These are phyloP conservation scores for Lepilemur septentrionalis DNA, from an alignment of 2,797 vertebrate species.

Conservation along the genomic window DNA sequence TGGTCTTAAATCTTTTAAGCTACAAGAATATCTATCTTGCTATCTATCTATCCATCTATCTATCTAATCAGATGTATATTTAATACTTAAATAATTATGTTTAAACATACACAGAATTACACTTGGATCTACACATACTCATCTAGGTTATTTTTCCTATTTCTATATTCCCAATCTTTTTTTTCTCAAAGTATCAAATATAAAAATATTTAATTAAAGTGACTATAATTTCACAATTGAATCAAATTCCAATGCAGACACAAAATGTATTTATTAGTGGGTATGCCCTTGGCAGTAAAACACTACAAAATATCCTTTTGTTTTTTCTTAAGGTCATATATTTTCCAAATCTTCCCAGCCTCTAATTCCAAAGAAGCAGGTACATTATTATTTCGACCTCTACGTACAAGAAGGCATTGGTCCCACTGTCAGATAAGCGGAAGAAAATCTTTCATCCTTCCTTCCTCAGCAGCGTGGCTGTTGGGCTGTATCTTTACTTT, in stretches of 20 bases:
- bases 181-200: background rate
- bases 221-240: background rate
- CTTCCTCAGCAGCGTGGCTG: background rate
- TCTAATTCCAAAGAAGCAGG: background rate
- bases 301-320: background rate
- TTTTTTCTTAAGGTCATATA: background rate
- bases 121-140: background rate
- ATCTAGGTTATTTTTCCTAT: background rate
- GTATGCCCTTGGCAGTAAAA: background rate
- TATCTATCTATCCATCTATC: background rate
- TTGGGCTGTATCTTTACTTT: background rate
- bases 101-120: background rate
- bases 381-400: background rate
- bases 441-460: background rate
- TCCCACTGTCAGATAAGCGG: background rate
- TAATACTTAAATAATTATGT: background rate
- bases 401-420: background rate
- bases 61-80: background rate
- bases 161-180: background rate
- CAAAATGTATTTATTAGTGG: background rate
- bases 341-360: background rate
- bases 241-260: background rate
- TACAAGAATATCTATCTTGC: background rate
- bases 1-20: background rate
- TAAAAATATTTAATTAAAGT: background rate